These are phyloP conservation scores for Agapetus fuscipes DNA, from an alignment of 2,888 invertebrate species.

Conservation along the genomic window DNA sequence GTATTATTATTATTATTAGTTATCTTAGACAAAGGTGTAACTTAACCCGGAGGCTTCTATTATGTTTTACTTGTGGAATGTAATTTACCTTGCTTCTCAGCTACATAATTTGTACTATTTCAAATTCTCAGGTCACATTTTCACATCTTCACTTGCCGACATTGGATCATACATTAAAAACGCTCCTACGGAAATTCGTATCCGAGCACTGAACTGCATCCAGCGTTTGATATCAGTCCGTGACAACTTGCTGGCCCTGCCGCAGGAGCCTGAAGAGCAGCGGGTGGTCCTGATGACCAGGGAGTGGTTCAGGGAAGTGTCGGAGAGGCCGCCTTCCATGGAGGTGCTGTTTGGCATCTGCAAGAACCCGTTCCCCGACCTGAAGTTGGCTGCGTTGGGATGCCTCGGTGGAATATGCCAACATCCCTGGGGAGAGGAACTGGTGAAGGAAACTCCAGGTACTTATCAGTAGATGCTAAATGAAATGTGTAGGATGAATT, in stretches of 20 bases:
- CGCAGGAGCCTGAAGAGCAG: slow-evolving; percentile 32
- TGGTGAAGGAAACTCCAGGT: slow-evolving; percentile 62
- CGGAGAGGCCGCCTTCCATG: slow-evolving; percentile 40
- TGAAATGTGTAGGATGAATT: too few species aligned
- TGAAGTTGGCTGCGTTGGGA: slow-evolving; percentile 57
- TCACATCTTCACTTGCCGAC: slow-evolving; percentile 47
- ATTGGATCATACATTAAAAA: slow-evolving; percentile 50
- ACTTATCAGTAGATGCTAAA: too few species aligned
- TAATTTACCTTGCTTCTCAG: too few species aligned
- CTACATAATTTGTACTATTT: too few species aligned
- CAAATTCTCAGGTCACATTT: slow-evolving; percentile 33
- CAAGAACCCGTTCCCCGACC: slow-evolving; percentile 73
- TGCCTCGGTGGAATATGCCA: slow-evolving; percentile 57
- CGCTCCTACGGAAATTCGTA: slow-evolving; percentile 55
- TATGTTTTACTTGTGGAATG: too few species aligned
- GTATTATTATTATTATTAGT: too few species aligned
- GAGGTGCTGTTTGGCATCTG: slow-evolving; percentile 52
- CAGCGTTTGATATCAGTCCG: slow-evolving; percentile 47
- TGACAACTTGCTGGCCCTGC: slow-evolving; percentile 33
- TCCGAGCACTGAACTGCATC: slow-evolving; percentile 55
- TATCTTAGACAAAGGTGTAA: too few species aligned
- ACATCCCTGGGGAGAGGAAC: slow-evolving; percentile 72
- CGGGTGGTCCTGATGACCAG: slow-evolving; percentile 41
- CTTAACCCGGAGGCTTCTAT: too few species aligned
- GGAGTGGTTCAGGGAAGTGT: slow-evolving; percentile 41